A percentile compares a stretch with the other conserved stretches of the same genome.
Conservation (phyloP, 2,888 invertebrate species). For the Cosmia pyralina region DNA sequence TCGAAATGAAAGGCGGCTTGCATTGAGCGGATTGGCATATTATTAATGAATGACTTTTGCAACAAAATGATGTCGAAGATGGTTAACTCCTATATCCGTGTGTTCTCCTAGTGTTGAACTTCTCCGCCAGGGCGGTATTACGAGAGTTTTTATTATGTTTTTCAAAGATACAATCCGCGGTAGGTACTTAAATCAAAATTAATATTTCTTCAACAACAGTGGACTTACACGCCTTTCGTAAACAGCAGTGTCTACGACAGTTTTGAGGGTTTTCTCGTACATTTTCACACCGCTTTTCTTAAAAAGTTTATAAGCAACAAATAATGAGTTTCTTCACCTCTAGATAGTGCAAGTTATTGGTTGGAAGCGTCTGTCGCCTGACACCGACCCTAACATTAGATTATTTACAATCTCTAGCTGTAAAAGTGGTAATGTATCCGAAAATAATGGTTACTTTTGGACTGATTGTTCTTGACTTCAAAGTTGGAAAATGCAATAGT, state of each 20-base stretch:
- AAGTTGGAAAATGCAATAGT: background rate
- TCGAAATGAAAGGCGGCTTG: too few relatives aligned
- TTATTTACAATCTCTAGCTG: background rate
- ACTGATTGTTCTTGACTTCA: too few relatives aligned
- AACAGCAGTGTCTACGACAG: background rate
- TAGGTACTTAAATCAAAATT: background rate
- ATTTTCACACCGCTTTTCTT: slow-evolving; percentile 11
- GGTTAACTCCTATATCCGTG: too few relatives aligned
- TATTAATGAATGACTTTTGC: too few relatives aligned
- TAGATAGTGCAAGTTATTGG: background rate
- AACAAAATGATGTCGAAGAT: too few relatives aligned
- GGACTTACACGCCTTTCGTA: background rate
- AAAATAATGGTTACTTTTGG: background rate
- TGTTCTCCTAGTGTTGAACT: background rate
- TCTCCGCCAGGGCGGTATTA: background rate
- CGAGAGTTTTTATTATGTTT: background rate
- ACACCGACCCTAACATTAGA: background rate
- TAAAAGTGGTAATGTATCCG: background rate
- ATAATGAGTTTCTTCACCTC: slow-evolving; percentile 34
- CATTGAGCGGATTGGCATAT: too few relatives aligned
- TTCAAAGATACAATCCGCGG: background rate
- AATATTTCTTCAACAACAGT: background rate
- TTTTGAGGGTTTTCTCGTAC: background rate
- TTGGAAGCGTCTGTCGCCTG: background rate
- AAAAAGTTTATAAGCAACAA: background rate